Conservation (phyloP, 1,140 invertebrate species). For the Sesamia nonagrioides region DNA sequence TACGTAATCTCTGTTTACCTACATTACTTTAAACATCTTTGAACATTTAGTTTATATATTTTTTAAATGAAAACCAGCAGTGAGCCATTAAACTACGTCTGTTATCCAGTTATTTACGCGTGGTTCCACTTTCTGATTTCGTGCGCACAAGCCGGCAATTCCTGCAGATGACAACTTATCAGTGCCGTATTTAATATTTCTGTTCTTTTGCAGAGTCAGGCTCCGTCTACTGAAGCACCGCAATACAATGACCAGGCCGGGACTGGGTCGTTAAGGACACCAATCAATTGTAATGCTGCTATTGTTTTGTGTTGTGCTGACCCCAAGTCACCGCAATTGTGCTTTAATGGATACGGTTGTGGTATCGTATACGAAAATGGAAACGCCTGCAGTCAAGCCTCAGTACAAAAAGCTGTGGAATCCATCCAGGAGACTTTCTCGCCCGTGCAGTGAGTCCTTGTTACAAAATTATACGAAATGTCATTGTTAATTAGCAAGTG, state of each 20-base stretch:
- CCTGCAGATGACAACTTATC: slow-evolving; percentile 30
- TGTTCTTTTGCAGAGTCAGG: slow-evolving; percentile 26
- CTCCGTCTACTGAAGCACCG: slow-evolving; percentile 14
- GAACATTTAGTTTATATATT: not conserved
- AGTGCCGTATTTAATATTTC: slow-evolving; percentile 8
- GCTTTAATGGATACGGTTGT: slow-evolving; percentile 56
- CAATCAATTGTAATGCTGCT: slow-evolving; percentile 54
- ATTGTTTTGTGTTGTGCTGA: slow-evolving; percentile 55
- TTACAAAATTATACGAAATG: slow-evolving; percentile 6
- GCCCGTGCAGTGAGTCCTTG: slow-evolving; percentile 50
- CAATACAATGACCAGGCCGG: not conserved
- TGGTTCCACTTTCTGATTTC: slow-evolving; percentile 51
- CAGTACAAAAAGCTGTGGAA: slow-evolving; percentile 52
- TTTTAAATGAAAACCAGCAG: slow-evolving; percentile 11
- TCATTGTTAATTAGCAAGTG: not conserved
- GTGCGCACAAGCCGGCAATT: slow-evolving; percentile 28
- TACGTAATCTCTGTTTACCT: slow-evolving; percentile 1
- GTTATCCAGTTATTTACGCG: slow-evolving; percentile 34
- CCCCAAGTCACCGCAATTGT: slow-evolving; percentile 45
- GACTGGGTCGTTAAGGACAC: not conserved
- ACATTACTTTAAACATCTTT: slow-evolving; percentile 4
- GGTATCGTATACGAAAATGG: slow-evolving; percentile 42
- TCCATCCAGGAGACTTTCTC: slow-evolving; percentile 54
- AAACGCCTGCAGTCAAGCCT: slow-evolving; percentile 41
- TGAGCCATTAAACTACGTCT: slow-evolving; percentile 7